Evolutionary conservation across 1,140 invertebrate species (phyloP), one percentile per base, ranked within the genome.

Genomic region (Dreissena rostriformis): DNA sequence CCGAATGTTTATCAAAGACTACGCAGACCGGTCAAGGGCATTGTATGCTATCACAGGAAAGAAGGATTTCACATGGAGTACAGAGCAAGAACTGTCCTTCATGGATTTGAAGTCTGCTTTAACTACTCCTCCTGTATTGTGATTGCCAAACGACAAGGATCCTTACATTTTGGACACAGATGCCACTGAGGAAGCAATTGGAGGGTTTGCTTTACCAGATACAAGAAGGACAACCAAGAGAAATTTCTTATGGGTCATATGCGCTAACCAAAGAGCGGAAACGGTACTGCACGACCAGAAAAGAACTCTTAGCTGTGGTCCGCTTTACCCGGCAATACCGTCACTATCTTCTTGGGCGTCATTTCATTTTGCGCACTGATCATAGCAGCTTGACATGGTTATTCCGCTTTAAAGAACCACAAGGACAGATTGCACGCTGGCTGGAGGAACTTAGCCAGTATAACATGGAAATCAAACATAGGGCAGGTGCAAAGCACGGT

Each of bases 381-480:
- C 55, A 57, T 57, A 57, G 55, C 55, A 57, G 55, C n/a, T n/a
- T 57, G 55, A 57, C 55, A 14, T 57, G 55, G 55, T n/a, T 57
- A 14, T 57, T 57, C 12, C 55, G 55, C 12, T 57, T 57, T 7
- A 83, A 83, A 52, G 81, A 83, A 19, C 72, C n/a, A n/a, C n/a
- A n/a, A 83, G 49, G 81, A 83, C n/a, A n/a, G n/a, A n/a, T n/a
- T n/a, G n/a, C n/a, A n/a, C n/a, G n/a, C n/a, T n/a, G n/a, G 28
- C 49, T 83, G 14, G 81, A 83, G 39, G 2, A 26, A 6, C 75
- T 57, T 26, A 83, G 71, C 61, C 61, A 75, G 66, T 49, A 70
- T 17, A 83, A 83, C 24, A 68, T 83, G 71, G 61, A n/a, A n/a
- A n/a, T 39, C 8, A 39, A 39, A 5, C 39, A 39, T 39, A 39